These are phyloP conservation scores for Echinarachnius parma DNA, from an alignment of 53 echinoderm and acorn worm genomes.

Conservation along the genomic window DNA sequence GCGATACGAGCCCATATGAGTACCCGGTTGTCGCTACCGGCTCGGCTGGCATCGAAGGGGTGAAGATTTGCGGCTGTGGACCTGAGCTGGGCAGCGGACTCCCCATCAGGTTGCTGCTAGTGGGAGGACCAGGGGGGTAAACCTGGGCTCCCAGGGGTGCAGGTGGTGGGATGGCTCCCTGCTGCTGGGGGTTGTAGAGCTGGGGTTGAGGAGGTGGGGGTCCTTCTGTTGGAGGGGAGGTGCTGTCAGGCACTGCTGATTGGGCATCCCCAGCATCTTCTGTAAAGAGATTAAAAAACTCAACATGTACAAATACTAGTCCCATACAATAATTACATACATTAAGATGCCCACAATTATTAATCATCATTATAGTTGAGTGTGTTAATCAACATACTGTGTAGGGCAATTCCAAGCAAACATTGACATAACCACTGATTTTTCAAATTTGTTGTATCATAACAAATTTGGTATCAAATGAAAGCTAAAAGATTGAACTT, in stretches of 20 bases:
- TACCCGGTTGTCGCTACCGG: conserved; percentile 5
- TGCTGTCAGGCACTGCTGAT: not conserved
- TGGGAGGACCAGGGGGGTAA: conserved; percentile 53
- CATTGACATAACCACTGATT: no score
- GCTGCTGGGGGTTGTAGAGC: conserved; percentile 13
- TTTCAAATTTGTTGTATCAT: no score
- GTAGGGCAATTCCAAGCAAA: no score
- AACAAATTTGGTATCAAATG: no score
- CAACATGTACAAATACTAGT: no score
- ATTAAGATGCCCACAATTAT: no score
- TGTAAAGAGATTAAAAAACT: no score
- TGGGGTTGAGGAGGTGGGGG: not conserved
- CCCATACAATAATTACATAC: no score
- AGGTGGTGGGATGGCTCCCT: not conserved
- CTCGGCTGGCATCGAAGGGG: conserved; percentile 41
- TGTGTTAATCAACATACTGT: no score
- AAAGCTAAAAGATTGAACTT: no score
- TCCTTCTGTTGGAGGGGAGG: not conserved
- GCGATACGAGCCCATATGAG: conserved; percentile 23
- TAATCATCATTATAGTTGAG: no score
- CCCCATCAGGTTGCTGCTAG: conserved; percentile 2
- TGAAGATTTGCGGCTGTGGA: conserved; percentile 51
- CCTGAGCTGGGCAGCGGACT: conserved; percentile 3
- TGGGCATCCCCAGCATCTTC: not conserved
- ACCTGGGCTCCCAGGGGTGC: conserved; percentile 1